Percentiles rank a stretch among this genome's conserved stretches.
Conservation (phyloP, 2,888 invertebrate genomes). For the Limnephilus auricula region DNA sequence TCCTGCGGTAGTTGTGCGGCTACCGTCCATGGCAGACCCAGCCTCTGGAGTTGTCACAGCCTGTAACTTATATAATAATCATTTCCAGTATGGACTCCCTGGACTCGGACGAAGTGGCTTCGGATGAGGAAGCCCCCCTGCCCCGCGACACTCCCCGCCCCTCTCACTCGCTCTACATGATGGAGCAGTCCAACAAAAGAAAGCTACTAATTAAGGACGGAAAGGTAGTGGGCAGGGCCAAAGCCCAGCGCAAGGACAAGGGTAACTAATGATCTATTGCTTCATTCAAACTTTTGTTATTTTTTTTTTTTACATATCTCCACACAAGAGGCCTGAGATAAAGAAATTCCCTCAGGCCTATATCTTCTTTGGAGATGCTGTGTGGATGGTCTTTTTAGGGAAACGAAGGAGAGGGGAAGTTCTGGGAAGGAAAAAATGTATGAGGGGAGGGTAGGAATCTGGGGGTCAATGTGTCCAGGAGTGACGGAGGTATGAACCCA, state of each 20-base stretch:
- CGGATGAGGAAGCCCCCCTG: conserved; percentile 70
- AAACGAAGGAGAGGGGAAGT: too few species aligned
- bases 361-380: too few species aligned
- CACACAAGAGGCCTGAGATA: too few species aligned
- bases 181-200: conserved; percentile 88
- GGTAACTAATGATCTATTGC: conserved; percentile 73
- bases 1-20: too few species aligned
- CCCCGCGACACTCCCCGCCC: conserved; percentile 70
- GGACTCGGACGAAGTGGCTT: conserved; percentile 75
- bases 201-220: conserved; percentile 73
- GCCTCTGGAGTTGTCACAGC: background rate
- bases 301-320: too few species aligned
- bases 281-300: background rate
- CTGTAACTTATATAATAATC: background rate
- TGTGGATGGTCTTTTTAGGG: too few species aligned
- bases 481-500: too few species aligned
- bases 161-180: conserved; percentile 83
- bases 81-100: conserved; percentile 75
- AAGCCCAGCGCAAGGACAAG: conserved; percentile 88
- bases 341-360: too few species aligned
- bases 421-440: too few species aligned
- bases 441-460: too few species aligned
- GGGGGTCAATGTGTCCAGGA: too few species aligned
- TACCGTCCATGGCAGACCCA: too few species aligned
- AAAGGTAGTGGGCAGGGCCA: conserved; percentile 83